phyloP scores from a whole-genome alignment of 2,888 invertebrate species.

The Melieria picta region DNA sequence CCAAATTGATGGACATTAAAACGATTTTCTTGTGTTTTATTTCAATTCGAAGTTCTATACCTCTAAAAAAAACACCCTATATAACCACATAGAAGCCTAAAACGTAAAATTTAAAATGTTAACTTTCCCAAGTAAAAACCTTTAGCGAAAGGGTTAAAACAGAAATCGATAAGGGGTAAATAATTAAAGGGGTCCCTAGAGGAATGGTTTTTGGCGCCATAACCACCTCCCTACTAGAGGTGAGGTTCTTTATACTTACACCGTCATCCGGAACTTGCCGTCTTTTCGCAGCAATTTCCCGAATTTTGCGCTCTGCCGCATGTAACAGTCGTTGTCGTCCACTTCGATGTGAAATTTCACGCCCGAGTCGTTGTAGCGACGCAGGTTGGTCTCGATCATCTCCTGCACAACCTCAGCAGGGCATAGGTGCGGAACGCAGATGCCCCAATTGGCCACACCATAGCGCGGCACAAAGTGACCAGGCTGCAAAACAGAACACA shows the following conservation, averaged over 20 bases:
- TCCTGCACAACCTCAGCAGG: slow-evolving; percentile 68
- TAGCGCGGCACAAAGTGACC: slow-evolving; percentile 79
- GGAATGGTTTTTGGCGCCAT: too few species aligned
- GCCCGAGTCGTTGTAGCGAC: slow-evolving; percentile 71
- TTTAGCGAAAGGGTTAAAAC: too few species aligned
- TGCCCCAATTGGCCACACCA: slow-evolving; percentile 76
- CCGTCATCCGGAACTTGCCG: slow-evolving; percentile 66
- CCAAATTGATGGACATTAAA: too few species aligned
- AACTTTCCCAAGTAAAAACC: too few species aligned
- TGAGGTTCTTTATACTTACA: slow-evolving; percentile 66
- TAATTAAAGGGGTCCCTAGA: too few species aligned
- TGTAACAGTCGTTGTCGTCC: slow-evolving; percentile 71
- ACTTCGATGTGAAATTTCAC: slow-evolving; percentile 71
- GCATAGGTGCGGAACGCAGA: slow-evolving; percentile 76
- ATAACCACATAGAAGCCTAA: too few species aligned
- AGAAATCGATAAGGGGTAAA: too few species aligned
- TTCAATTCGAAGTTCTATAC: too few species aligned
- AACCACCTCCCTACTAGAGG: too few species aligned
- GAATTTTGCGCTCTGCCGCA: slow-evolving; percentile 62
- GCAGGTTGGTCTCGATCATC: slow-evolving; percentile 70
- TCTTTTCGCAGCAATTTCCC: slow-evolving; percentile 55
- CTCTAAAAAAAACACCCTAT: too few species aligned
- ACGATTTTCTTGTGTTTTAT: too few species aligned
- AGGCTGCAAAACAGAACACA: slow-evolving; percentile 66
- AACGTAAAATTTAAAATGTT: too few species aligned